Percentiles rank a stretch among this genome's conserved stretches.
Conservation (phyloP, 1,140 invertebrate genomes). For the Pachypsylla venusta region DNA sequence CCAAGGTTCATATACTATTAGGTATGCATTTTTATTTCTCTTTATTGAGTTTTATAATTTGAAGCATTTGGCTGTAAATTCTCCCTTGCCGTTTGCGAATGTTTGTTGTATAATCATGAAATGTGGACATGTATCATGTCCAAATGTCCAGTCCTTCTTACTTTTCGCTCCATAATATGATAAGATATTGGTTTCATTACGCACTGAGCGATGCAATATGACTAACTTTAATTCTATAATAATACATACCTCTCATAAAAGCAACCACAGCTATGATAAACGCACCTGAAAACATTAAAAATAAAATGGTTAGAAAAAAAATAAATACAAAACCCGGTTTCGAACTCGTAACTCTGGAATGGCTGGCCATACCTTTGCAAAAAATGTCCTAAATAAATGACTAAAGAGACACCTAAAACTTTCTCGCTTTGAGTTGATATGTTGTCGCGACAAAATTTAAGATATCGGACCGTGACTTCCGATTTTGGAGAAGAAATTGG, state of each 20-base stretch:
- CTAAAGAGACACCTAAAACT: background rate
- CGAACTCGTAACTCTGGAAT: background rate
- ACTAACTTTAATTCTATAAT: constrained; percentile 80
- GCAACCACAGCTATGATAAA: constrained; percentile 59
- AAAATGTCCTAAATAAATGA: background rate
- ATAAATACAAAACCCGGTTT: constrained; percentile 13
- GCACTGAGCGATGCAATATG: no score
- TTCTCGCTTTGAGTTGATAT: no score
- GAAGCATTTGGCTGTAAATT: no score
- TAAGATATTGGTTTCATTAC: no score
- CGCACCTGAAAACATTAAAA: constrained; percentile 34
- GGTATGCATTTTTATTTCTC: no score
- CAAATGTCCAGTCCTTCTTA: no score
- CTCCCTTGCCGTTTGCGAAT: no score
- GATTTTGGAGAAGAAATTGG: background rate
- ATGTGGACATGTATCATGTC: no score
- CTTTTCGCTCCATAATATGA: no score
- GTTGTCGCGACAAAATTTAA: background rate
- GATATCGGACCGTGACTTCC: background rate
- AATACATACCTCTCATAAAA: constrained; percentile 65
- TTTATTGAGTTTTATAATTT: no score
- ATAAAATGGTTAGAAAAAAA: constrained; percentile 8
- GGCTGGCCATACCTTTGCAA: background rate
- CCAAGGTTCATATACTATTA: no score
- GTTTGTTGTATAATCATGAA: no score